A percentile compares a stretch with the other conserved stretches of the same genome.
phyloP scores from a whole-genome alignment of 2,888 invertebrate genomes.

The Spilosoma lubricipeda region DNA sequence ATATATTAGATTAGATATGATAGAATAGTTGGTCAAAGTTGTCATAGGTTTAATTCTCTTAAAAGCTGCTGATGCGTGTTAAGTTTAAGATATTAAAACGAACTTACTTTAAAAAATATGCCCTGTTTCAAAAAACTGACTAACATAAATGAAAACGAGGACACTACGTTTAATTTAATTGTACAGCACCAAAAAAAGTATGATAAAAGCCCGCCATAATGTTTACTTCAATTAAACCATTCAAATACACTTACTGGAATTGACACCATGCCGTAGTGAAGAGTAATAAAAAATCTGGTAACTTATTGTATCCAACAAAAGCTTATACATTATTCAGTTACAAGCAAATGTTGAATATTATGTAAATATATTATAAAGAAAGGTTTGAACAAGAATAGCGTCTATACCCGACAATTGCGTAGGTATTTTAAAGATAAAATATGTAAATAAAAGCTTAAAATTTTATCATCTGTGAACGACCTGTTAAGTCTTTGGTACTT shows the following conservation, averaged over 20 bases:
- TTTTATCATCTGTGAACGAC: not conserved
- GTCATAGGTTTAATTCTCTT: no score
- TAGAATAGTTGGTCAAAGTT: no score
- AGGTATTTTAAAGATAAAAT: not conserved
- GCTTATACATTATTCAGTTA: slow-evolving; percentile 49
- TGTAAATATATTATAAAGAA: slow-evolving; percentile 58
- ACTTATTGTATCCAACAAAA: slow-evolving; percentile 28
- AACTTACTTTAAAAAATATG: no score
- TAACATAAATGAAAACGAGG: not conserved
- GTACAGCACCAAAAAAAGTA: not conserved
- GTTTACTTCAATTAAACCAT: not conserved
- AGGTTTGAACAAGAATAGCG: slow-evolving; percentile 14
- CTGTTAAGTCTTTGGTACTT: not conserved
- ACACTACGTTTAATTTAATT: not conserved
- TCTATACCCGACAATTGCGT: not conserved
- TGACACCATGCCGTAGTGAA: not conserved
- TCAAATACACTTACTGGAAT: not conserved
- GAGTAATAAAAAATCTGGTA: not conserved
- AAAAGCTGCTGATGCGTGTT: no score
- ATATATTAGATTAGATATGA: no score
- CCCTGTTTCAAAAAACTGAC: no score
- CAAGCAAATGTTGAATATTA: slow-evolving; percentile 53
- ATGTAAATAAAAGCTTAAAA: slow-evolving; percentile 3
- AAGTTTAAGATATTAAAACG: no score
- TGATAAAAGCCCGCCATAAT: not conserved